phyloP scores from a whole-genome alignment of 2,888 invertebrate genomes.

The Drosophila koepferae region DNA sequence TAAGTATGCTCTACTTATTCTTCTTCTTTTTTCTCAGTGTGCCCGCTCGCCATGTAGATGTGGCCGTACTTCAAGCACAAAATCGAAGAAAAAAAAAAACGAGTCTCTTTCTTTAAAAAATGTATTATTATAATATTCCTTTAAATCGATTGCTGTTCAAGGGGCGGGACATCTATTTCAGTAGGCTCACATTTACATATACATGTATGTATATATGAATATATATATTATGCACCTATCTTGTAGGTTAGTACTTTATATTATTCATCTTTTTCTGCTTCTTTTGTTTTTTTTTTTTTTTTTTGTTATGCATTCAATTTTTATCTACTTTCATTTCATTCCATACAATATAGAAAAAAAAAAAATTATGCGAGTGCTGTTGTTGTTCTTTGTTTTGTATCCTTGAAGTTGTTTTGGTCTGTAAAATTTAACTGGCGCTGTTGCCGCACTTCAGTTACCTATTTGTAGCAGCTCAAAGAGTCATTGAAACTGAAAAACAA shows the following conservation, averaged over 20 bases:
- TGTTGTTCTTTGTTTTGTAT: conserved; percentile 57
- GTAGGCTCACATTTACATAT: conserved; percentile 8
- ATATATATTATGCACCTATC: conserved; percentile 17
- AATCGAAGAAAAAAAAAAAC: conserved; percentile 40
- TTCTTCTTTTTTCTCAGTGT: conserved; percentile 26
- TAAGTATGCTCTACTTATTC: conserved; percentile 24
- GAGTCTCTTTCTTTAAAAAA: conserved; percentile 47
- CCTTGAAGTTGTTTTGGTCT: conserved; percentile 4
- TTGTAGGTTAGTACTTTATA: conserved; percentile 18
- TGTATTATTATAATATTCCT: conserved; percentile 14
- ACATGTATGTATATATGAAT: not conserved
- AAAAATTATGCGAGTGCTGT: conserved; percentile 67
- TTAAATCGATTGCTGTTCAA: conserved; percentile 23
- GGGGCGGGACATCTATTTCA: conserved; percentile 12
- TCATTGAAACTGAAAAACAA: not conserved
- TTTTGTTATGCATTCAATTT: conserved; percentile 25
- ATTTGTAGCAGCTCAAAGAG: conserved; percentile 28
- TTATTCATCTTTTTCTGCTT: not conserved
- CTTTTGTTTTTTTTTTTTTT: no score
- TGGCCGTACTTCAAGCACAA: conserved; percentile 58
- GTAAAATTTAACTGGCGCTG: conserved; percentile 30
- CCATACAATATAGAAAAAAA: conserved; percentile 11
- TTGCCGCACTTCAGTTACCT: conserved; percentile 58
- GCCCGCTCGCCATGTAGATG: conserved; percentile 69
- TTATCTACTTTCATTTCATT: conserved; percentile 9